Conservation (phyloP, 2,113 vertebrate species). For the Progne subis region DNA sequence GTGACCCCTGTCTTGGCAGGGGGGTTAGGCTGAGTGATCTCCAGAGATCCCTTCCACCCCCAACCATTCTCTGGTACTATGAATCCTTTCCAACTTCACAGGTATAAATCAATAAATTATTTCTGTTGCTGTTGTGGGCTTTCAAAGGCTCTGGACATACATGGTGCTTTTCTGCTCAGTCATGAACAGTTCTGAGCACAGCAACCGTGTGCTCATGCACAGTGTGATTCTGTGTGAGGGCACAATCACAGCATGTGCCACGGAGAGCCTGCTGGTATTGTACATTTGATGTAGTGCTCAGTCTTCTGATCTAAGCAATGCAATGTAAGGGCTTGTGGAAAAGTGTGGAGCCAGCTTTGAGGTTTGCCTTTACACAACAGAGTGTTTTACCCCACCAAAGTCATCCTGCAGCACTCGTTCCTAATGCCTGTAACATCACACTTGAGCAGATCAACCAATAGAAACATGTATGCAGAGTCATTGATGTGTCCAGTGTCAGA, state of each 20-base stretch:
- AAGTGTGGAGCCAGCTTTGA: background rate
- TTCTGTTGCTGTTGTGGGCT: background rate
- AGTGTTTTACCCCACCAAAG: background rate
- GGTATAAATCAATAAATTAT: background rate
- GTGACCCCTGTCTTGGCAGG: background rate
- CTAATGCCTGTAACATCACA: background rate
- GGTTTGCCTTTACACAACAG: background rate
- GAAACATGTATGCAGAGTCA: background rate
- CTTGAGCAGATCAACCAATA: background rate
- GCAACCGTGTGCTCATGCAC: background rate
- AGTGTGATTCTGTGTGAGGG: background rate
- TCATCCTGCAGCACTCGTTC: background rate
- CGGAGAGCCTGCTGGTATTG: background rate
- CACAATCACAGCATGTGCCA: accelerated
- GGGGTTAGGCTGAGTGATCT: background rate
- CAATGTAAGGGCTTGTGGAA: background rate
- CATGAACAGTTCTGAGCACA: background rate
- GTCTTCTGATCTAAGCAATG: background rate
- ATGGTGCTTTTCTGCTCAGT: background rate
- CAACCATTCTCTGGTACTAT: background rate
- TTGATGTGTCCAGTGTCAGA: background rate
- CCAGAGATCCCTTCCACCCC: background rate
- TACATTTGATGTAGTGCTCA: background rate
- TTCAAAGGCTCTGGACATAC: background rate
- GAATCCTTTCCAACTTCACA: background rate